Evolutionary conservation across 2,888 invertebrate species (phyloP).

Genomic region (Eurois occulta): DNA sequence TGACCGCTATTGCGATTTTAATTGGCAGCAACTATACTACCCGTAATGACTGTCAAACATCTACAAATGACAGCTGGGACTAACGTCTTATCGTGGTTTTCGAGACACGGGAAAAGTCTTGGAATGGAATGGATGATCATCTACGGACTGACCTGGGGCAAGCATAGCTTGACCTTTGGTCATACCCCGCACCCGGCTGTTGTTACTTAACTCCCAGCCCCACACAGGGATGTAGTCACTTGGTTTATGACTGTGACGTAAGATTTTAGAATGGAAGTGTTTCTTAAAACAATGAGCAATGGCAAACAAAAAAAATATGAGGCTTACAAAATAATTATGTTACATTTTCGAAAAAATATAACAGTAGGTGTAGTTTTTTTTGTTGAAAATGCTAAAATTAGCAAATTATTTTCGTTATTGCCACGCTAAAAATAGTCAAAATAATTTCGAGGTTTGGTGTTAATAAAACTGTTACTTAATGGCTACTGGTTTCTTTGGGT

Average conservation of each 20-base stretch:
- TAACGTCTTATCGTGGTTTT: neutral
- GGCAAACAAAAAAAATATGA: neutral
- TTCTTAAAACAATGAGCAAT: neutral
- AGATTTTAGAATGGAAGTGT: neutral
- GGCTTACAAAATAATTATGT: too few species aligned
- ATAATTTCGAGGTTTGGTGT: neutral
- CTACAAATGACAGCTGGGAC: neutral
- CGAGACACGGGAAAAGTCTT: neutral
- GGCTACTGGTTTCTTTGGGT: slow-evolving; percentile 12
- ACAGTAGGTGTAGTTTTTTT: too few species aligned
- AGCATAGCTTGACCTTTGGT: neutral
- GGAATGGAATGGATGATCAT: neutral
- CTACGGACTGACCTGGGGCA: neutral
- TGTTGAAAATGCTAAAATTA: neutral
- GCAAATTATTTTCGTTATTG: neutral
- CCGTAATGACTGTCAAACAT: neutral
- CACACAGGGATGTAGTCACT: neutral
- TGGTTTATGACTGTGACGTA: neutral
- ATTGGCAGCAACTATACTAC: too few species aligned
- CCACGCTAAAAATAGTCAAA: neutral
- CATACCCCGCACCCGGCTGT: neutral
- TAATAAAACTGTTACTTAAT: neutral
- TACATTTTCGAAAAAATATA: too few species aligned
- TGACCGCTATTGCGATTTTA: too few species aligned
- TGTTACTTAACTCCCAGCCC: neutral